These are phyloP conservation scores for Bicyclus anynana DNA, from an alignment of 1,140 invertebrate genomes.

Conservation along the genomic window DNA sequence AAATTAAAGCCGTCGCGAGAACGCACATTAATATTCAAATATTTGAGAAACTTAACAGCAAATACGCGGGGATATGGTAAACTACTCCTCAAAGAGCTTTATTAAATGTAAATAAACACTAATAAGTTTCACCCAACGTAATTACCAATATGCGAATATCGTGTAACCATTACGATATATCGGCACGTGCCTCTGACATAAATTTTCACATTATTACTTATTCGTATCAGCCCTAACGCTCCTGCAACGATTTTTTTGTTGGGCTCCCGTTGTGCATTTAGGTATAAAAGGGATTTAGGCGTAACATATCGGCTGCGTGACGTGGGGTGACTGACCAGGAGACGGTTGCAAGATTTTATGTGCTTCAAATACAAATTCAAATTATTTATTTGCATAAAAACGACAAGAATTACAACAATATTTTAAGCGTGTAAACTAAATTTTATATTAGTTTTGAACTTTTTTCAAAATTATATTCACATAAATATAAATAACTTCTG, in stretches of 20 bases:
- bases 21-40: background rate
- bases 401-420: no score
- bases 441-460: no score
- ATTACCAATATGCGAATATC: constrained; percentile 68
- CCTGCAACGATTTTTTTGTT: constrained; percentile 51
- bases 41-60: constrained; percentile 5
- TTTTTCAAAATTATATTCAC: no score
- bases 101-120: constrained; percentile 31
- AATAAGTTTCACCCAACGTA: constrained; percentile 41
- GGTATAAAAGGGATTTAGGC: constrained; percentile 66
- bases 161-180: constrained; percentile 62
- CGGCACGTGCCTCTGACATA: constrained; percentile 69
- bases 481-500: no score
- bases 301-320: constrained; percentile 59
- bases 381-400: no score
- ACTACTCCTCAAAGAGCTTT: constrained; percentile 23
- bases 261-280: constrained; percentile 66
- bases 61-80: constrained; percentile 4
- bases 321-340: constrained; percentile 42
- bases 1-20: background rate
- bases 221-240: constrained; percentile 41
- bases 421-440: no score
- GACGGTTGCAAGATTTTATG: constrained; percentile 1
- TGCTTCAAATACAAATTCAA: background rate
- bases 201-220: constrained; percentile 71